A percentile compares a stretch with the other conserved stretches of the same genome.
These are phyloP conservation scores for Aulostomus chinensis DNA, from an alignment of 2,797 vertebrate species.

Conservation along the genomic window DNA sequence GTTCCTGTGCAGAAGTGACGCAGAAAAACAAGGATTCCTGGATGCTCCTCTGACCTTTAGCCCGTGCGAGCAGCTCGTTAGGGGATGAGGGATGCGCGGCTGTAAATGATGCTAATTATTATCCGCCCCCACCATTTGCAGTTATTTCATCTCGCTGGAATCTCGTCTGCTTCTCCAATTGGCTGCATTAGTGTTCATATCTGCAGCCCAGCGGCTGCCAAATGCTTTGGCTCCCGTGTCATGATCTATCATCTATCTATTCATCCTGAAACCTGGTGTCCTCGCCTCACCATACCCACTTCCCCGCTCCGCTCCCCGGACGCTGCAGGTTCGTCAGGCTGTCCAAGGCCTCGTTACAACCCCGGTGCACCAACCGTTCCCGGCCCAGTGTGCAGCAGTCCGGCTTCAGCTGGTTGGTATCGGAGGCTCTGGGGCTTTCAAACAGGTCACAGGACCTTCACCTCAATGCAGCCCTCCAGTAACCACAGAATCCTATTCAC, in stretches of 20 bases:
- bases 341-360: no score
- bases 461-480: no score
- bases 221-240: conserved; percentile 19
- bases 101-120: conserved; percentile 30
- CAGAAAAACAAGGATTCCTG: conserved; percentile 4
- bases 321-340: conserved; percentile 3
- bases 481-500: no score
- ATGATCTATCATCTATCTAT: conserved; percentile 31
- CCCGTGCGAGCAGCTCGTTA: conserved; percentile 11
- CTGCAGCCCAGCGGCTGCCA: conserved; percentile 29
- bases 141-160: conserved; percentile 16
- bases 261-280: conserved; percentile 20
- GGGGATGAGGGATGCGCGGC: neutral
- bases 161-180: conserved; percentile 6
- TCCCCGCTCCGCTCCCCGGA: neutral
- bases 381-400: no score
- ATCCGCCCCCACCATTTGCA: conserved; percentile 10
- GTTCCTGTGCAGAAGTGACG: conserved; percentile 2
- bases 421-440: no score
- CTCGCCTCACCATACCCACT: conserved; percentile 9
- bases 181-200: conserved; percentile 24
- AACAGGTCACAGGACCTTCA: no score
- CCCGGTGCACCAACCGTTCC: no score
- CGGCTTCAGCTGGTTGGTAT: no score
- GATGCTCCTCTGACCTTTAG: conserved; percentile 17